Evolutionary conservation across 2,797 vertebrate species (phyloP).

Genomic region (Poeciliopsis presidionis): DNA sequence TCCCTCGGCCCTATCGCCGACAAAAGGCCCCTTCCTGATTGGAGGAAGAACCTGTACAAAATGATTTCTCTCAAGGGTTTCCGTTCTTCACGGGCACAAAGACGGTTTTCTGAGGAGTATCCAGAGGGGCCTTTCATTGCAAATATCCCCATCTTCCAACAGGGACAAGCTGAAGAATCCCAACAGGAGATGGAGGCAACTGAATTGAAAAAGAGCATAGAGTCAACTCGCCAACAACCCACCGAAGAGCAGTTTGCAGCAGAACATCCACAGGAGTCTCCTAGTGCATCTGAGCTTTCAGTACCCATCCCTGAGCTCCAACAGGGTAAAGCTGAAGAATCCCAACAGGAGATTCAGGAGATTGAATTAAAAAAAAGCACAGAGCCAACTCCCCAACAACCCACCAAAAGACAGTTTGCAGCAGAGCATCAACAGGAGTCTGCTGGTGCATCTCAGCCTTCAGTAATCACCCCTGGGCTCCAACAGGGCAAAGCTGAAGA

Average conservation of each 20-base stretch:
- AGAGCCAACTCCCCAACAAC: too few species aligned
- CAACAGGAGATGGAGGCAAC: too few species aligned
- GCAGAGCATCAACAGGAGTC: too few species aligned
- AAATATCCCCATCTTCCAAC: too few species aligned
- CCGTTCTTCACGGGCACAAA: neutral
- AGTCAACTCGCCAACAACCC: too few species aligned
- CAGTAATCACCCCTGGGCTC: neutral
- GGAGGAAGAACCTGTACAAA: constrained; percentile 34
- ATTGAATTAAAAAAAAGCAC: too few species aligned
- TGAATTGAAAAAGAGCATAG: too few species aligned
- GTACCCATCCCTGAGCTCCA: neutral
- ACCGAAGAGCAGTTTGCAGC: too few species aligned
- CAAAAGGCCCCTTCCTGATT: neutral
- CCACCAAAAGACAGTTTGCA: too few species aligned
- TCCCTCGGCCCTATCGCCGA: neutral
- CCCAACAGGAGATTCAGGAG: neutral
- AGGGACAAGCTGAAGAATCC: too few species aligned
- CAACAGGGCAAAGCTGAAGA: neutral
- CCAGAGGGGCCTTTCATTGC: neutral
- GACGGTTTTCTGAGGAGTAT: neutral
- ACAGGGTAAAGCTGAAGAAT: neutral
- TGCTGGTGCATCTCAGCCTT: neutral
- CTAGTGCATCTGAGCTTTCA: rapidly evolving
- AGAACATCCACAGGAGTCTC: too few species aligned
- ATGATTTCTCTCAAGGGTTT: constrained; percentile 16